phyloP scores from a whole-genome alignment of 2,113 vertebrate species.

The Osmerus eperlanus region DNA sequence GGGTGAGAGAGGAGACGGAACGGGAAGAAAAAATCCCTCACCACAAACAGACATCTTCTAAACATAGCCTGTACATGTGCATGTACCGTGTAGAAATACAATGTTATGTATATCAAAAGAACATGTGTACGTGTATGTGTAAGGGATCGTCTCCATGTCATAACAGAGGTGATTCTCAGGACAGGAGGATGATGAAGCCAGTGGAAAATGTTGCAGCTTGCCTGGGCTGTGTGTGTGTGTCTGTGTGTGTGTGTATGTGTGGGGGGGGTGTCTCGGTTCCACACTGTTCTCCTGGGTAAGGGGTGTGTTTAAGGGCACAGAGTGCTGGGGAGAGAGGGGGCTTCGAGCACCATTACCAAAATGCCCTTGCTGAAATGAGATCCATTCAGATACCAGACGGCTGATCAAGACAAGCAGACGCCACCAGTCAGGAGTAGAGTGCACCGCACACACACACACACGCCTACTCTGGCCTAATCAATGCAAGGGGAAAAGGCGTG shows the following conservation, averaged over 20 bases:
- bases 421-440: constrained; percentile 66
- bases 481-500: constrained; percentile 43
- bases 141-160: constrained; percentile 17
- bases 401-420: constrained; percentile 78
- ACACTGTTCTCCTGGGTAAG: constrained; percentile 18
- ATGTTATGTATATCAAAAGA: too few relatives aligned
- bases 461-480: constrained; percentile 66
- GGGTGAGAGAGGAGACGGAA: too few relatives aligned
- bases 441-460: constrained; percentile 32
- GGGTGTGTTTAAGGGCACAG: constrained; percentile 24
- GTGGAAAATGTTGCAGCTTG: constrained; percentile 36
- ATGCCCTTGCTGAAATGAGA: constrained; percentile 74
- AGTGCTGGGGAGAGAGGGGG: constrained; percentile 23
- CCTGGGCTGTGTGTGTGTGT: constrained; percentile 19
- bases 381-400: constrained; percentile 74
- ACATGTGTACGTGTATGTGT: not conserved
- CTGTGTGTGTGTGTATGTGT: constrained; percentile 3
- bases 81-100: too few relatives aligned
- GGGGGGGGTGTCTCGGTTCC: not conserved
- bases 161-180: constrained; percentile 28
- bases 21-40: not conserved
- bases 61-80: too few relatives aligned
- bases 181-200: constrained; percentile 13
- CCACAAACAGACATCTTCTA: too few relatives aligned
- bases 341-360: constrained; percentile 66